Base-by-base conservation (phyloP, 23 tunicate species). In the Halocynthia aurantium region DNA sequence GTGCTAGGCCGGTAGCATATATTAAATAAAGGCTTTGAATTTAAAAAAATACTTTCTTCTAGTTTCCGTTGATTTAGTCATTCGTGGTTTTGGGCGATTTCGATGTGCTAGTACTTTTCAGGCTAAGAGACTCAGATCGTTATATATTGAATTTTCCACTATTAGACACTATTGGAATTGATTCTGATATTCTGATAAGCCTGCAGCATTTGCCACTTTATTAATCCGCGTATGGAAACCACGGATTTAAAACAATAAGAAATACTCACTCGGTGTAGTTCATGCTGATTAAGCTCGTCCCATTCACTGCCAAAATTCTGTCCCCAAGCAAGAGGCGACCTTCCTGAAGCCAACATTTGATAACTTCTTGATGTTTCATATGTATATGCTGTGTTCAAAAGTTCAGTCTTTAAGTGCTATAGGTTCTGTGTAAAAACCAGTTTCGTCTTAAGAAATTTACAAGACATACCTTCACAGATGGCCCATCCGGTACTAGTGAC, bases 281-380 rank as follows among this genome's bases (percentile, higher is more conserved):
- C 88, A 86, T 86, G 80, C 80, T 82, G 18, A 86, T 74, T 8
- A 92, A 72, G 57, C 88, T 92, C 62, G 84, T 82, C 63, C 91
- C 91, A 69, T 92, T 92, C 18, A 90, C 92, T 12, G 91, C 88
- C 13, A 92, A 66, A 21, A 92, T 92, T 53, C 91, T 73, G 61
- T 92, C 98, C 11, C 98, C 98, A 51, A 92, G 67, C 55, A 87
- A 87, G 50, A 92, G 76, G 22, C 91, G 79, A 19, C 98, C 98
- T 52, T 92, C 88, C 80, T 86, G 98, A 8, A 92, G 75, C 88
- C 88, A 83, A 52, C 98, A 92, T 51, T 61, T 71, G 13, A 92
- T 86, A 7, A 92, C 88, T 68, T 92, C 97, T 22, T 85, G 90
- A 72, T 85, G 90, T 72, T 91, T 85, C 70, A 84, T 81, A 55